Evolutionary conservation across 2,888 invertebrate genomes (phyloP).

Genomic region (Erynnis tages): DNA sequence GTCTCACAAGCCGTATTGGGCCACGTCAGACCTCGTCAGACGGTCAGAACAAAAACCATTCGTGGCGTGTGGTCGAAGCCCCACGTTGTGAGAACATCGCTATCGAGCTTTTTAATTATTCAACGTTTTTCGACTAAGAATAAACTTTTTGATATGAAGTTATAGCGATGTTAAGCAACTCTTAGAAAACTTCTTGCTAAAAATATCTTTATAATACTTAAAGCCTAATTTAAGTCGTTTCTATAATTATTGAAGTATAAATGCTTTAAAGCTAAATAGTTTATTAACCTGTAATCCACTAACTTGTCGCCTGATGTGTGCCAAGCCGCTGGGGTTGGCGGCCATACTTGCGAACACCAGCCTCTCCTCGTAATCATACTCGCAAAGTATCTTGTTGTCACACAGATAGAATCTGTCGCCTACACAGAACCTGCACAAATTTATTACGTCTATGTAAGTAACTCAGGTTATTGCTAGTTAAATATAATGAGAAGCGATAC

Average conservation of each 20-base stretch:
- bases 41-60: constrained; percentile 31
- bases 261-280: constrained; percentile 16
- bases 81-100: constrained; percentile 38
- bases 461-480: constrained; percentile 25
- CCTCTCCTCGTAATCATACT: constrained; percentile 96
- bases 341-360: constrained; percentile 95
- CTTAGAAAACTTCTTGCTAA: too few species aligned
- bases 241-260: neutral
- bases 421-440: constrained; percentile 91
- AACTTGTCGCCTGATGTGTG: constrained; percentile 92
- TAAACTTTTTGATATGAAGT: too few species aligned
- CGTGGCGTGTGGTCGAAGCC: constrained; percentile 31
- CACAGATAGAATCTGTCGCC: constrained; percentile 96
- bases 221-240: too few species aligned
- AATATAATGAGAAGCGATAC: constrained; percentile 26
- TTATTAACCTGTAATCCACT: constrained; percentile 83
- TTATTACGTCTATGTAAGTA: constrained; percentile 31
- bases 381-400: constrained; percentile 96
- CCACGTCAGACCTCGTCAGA: constrained; percentile 59
- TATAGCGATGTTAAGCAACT: too few species aligned
- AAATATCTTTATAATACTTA: too few species aligned
- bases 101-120: constrained; percentile 7
- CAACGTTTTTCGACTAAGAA: too few species aligned
- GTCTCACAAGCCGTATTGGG: constrained; percentile 40
- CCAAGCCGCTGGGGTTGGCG: constrained; percentile 91